Conservation (phyloP, 1,140 invertebrate genomes). For the Bathynomus jamesi region DNA sequence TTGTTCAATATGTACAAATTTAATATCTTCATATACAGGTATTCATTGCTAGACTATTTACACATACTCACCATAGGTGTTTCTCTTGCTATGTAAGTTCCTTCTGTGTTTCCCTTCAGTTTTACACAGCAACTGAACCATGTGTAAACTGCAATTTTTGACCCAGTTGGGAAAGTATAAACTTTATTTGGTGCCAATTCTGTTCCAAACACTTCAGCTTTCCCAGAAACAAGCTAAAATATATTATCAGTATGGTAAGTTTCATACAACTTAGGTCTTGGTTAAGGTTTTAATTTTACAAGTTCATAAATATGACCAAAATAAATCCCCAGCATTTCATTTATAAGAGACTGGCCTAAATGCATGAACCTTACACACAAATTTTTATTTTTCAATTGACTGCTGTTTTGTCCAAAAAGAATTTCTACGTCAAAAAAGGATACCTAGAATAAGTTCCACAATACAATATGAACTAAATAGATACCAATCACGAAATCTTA, state of each 20-base stretch:
- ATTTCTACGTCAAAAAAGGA: no score
- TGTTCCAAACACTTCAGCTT: slow-evolving; percentile 94
- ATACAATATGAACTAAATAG: no score
- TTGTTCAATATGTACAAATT: no score
- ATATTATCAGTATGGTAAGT: slow-evolving; percentile 30
- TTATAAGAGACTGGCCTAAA: neutral
- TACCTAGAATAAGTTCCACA: no score
- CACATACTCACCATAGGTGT: slow-evolving; percentile 81
- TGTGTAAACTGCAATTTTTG: slow-evolving; percentile 92
- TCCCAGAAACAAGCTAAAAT: slow-evolving; percentile 67
- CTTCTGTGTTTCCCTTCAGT: slow-evolving; percentile 69
- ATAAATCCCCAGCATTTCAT: neutral
- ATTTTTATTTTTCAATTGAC: no score
- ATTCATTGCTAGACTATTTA: no score
- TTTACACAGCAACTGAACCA: slow-evolving; percentile 83
- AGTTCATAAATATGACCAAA: neutral
- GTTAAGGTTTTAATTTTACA: neutral
- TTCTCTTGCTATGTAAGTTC: slow-evolving; percentile 88
- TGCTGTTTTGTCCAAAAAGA: no score
- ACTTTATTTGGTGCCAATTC: slow-evolving; percentile 88
- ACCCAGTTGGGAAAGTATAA: slow-evolving; percentile 80
- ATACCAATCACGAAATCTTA: no score
- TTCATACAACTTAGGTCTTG: slow-evolving; percentile 7
- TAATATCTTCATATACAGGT: no score
- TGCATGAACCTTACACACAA: no score